Base-by-base conservation (phyloP, 2,113 vertebrate species). In the Salvelinus fontinalis region DNA sequence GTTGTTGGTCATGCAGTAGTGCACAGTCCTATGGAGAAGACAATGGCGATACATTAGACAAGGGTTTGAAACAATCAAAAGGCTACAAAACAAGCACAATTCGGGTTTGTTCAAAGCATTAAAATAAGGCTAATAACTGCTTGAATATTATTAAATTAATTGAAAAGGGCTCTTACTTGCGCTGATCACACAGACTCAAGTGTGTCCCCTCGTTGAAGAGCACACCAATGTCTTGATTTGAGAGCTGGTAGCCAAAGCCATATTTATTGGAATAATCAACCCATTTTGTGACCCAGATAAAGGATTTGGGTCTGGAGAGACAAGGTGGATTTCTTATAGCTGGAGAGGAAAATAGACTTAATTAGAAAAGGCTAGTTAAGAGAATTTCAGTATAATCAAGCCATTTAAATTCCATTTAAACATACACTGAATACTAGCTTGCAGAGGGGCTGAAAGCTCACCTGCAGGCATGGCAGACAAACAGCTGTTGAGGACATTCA, bases 181-280 rank as follows among this genome's bases (percentile, higher is more conserved):
- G 95, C 82, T 95, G 95, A 60, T 98, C 94, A 20, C 97, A 96
- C 1, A 99, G 93, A 0, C 93, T 95, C 89, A 99, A 95, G 84
- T 99, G 98, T 0, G 96, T 99, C 83, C 98, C 98, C 0, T 98
- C 95, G 3, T 99, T 99, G 93, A 98, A 99, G 73, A 99, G 95
- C 62, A 99, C 97, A 0, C 97, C 96, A 0, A 99, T 96, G 16
- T 92, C 96, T 81, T 93, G 95, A 93, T 97, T 97, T 48, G 97
- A 99, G 49, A 99, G 96, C 85, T 99, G 97, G 84, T 99, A 99
- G 67, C 97, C 98, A 79, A 99, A 99, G 44, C 98, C 98, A 0
- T 97, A 99, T 86, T 99, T 99, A 91, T 99, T 99, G 57, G 97
- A 99, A 84, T 99, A 99, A 86, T 99, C 97, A 0, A 99, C 96